Conservation (phyloP, 2,888 invertebrate genomes). For the Eupithecia inturbata region DNA sequence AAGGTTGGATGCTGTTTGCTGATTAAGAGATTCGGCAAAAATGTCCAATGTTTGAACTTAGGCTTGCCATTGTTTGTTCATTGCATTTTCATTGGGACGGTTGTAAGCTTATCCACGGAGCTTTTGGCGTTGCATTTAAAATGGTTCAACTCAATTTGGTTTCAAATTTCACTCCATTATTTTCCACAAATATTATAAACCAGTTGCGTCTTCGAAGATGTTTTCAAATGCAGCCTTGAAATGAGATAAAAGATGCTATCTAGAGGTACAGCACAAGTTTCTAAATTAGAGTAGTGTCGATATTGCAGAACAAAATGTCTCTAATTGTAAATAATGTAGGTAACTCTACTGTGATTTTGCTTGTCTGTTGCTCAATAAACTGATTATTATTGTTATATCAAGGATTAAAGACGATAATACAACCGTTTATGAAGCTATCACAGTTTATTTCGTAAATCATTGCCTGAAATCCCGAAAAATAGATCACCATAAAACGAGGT, state of each 20-base stretch:
- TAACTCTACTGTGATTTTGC: too few species aligned
- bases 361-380: too few species aligned
- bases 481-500: conserved; percentile 78
- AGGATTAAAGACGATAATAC: not conserved
- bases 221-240: not conserved
- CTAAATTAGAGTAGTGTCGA: too few species aligned
- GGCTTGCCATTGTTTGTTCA: conserved; percentile 10
- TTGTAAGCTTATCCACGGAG: not conserved
- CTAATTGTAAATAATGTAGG: too few species aligned
- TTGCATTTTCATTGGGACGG: not conserved
- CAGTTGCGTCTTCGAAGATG: not conserved
- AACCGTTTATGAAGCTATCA: not conserved
- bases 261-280: too few species aligned
- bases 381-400: too few species aligned
- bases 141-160: not conserved
- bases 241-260: not conserved
- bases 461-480: conserved; percentile 58
- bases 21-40: conserved; percentile 47
- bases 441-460: conserved; percentile 11
- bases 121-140: not conserved
- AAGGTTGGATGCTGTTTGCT: conserved; percentile 53
- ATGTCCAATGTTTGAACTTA: conserved; percentile 18
- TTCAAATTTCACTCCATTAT: not conserved
- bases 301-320: too few species aligned
- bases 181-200: not conserved